These are phyloP conservation scores for Drosophila conformis DNA, from an alignment of 2,888 invertebrate genomes.

Conservation along the genomic window DNA sequence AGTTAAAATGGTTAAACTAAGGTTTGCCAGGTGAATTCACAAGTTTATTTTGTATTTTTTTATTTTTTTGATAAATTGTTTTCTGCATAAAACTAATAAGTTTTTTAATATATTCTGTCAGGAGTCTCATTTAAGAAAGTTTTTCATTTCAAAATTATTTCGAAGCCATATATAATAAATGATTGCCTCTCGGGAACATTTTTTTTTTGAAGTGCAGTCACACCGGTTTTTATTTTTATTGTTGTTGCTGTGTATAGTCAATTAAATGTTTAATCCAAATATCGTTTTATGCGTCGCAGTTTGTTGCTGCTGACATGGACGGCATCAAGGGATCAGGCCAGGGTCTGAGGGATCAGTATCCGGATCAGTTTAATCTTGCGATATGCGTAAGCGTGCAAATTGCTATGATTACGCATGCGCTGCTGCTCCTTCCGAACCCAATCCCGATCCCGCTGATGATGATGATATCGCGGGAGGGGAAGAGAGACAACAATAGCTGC, in stretches of 20 bases:
- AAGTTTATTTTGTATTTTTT: too few relatives aligned
- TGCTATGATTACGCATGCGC: constrained; percentile 72
- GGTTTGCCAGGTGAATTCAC: too few relatives aligned
- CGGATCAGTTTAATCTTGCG: constrained; percentile 84
- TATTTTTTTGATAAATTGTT: too few relatives aligned
- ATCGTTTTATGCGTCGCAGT: constrained; percentile 67
- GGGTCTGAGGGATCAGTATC: constrained; percentile 65
- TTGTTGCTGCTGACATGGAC: constrained; percentile 30
- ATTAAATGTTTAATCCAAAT: constrained; percentile 79
- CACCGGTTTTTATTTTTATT: constrained; percentile 56
- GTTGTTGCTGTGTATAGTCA: constrained; percentile 53
- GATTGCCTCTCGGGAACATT: neutral
- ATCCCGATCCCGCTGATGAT: neutral
- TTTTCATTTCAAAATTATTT: neutral
- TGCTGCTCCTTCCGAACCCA: constrained; percentile 10
- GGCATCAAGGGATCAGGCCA: constrained; percentile 69
- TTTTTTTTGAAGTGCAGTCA: constrained; percentile 12
- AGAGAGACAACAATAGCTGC: constrained; percentile 12
- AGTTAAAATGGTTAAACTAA: too few relatives aligned
- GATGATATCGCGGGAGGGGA: constrained; percentile 1
- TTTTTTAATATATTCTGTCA: neutral
- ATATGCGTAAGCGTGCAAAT: constrained; percentile 82
- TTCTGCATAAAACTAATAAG: neutral
- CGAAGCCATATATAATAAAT: neutral
- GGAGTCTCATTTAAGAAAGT: neutral